Base-by-base conservation (phyloP, 2,888 invertebrate species). In the Rhimphoctona megacephalus region DNA sequence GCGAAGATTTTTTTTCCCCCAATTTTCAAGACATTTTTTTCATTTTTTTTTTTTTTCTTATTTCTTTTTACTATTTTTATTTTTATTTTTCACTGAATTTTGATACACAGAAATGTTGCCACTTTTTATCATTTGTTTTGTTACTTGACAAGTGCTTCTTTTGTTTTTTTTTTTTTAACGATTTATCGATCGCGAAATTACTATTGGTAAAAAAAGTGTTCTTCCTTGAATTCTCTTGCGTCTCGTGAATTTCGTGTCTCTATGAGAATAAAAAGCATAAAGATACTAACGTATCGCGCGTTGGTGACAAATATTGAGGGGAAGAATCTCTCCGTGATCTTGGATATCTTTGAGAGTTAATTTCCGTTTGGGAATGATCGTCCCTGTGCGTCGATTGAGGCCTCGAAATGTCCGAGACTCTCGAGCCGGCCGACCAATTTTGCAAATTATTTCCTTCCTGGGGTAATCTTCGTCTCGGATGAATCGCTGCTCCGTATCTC, bases 201-300 rank as follows among this genome's bases (percentile, higher is more conserved):
- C n/a, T n/a, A n/a, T n/a, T n/a, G n/a, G n/a, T n/a, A 2, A 33
- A 33, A 33, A 33, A 33, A 33, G 5, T 33, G 33, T 33, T n/a
- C n/a, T 33, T 33, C 2, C 43, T 22, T 11, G 43, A 22, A 43
- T 43, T 69, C 43, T 33, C 3, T 69, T 2, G 1, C 11, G 36
- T 6, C 33, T 19, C 6, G n/a, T 49, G 1, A 67, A 19, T n/a
- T 33, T 66, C 19, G 36, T 33, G 7, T n/a, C 9, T 8, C 4
- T 36, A 4, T 8, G 8, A 33, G 25, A n/a, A 9, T 36, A 30
- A 25, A n/a, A 22, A 73, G 30, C 8, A 49, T 66, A 17, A 19
- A 7, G 54, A 64, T 66, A 89, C 87, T 89, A 69, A 90, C 90
- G 87, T 77, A 33, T 90, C 88, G 61, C 85, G 88, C 57, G 57